phyloP scores from a whole-genome alignment of 2,797 vertebrate genomes.

The Chlorospingus flavigularis region DNA sequence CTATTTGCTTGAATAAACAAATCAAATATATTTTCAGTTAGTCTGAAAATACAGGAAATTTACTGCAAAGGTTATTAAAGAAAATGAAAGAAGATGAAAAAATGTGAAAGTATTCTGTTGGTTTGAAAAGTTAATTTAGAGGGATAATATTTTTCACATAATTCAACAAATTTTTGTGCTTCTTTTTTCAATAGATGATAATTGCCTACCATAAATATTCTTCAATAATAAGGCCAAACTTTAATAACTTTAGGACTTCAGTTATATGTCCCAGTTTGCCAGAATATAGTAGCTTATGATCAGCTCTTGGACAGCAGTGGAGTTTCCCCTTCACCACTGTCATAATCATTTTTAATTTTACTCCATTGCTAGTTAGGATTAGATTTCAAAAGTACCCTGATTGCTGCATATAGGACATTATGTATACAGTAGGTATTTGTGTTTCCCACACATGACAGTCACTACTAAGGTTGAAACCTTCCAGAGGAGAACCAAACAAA shows the following conservation, averaged over 20 bases:
- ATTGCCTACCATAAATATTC: background rate
- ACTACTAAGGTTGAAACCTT: background rate
- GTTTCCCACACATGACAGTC: background rate
- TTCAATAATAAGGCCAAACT: background rate
- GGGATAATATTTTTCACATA: background rate
- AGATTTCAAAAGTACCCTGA: background rate
- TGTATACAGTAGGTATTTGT: background rate
- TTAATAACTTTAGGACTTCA: background rate
- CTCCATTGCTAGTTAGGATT: background rate
- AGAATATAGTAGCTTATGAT: background rate
- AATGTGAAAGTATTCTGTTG: background rate
- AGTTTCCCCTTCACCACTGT: background rate
- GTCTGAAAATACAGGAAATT: background rate
- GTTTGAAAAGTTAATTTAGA: background rate
- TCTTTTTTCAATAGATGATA: background rate
- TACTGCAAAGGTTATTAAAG: background rate
- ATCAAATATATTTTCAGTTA: background rate
- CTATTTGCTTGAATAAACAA: background rate
- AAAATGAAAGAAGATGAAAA: background rate
- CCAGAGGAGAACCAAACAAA: background rate
- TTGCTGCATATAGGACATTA: background rate
- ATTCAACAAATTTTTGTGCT: background rate
- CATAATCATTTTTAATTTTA: background rate
- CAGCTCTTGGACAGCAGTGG: background rate
- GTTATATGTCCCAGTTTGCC: background rate